A percentile compares a stretch with the other conserved stretches of the same genome.
phyloP scores from a whole-genome alignment of 1,140 invertebrate species.

The Drosophila erecta region DNA sequence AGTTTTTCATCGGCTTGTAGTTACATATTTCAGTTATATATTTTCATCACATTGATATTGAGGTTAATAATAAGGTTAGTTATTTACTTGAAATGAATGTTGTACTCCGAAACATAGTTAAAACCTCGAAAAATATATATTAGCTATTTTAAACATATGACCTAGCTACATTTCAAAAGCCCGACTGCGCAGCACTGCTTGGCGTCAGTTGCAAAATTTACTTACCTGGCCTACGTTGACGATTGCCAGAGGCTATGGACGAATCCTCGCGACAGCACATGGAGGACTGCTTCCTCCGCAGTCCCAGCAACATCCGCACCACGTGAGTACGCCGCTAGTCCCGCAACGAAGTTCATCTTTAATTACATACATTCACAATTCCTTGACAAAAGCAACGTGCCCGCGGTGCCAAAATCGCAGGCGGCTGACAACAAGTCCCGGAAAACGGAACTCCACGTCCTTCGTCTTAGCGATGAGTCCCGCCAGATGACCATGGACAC shows the following conservation, averaged over 20 bases:
- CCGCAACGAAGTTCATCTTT: background rate
- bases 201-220: conserved; percentile 38
- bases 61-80: no score
- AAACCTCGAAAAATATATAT: no score
- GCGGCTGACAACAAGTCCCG: conserved; percentile 84
- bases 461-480: conserved; percentile 87
- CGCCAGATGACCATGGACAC: conserved; percentile 90
- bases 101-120: no score
- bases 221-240: conserved; percentile 22
- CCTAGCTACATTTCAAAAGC: background rate
- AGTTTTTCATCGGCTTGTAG: no score
- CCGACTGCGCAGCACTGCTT: background rate
- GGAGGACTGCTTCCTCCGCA: conserved; percentile 86
- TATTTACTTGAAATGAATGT: background rate
- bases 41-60: no score
- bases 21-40: no score
- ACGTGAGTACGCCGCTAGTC: conserved; percentile 80
- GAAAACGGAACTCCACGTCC: conserved; percentile 90
- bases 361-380: background rate
- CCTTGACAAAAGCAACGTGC: conserved; percentile 50
- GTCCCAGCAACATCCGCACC: conserved; percentile 86
- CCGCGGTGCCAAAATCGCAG: conserved; percentile 42
- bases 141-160: background rate
- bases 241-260: conserved; percentile 42
- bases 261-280: conserved; percentile 85